These are phyloP conservation scores for Lutjanus campechanus DNA, from an alignment of 2,797 vertebrate species.

Conservation along the genomic window DNA sequence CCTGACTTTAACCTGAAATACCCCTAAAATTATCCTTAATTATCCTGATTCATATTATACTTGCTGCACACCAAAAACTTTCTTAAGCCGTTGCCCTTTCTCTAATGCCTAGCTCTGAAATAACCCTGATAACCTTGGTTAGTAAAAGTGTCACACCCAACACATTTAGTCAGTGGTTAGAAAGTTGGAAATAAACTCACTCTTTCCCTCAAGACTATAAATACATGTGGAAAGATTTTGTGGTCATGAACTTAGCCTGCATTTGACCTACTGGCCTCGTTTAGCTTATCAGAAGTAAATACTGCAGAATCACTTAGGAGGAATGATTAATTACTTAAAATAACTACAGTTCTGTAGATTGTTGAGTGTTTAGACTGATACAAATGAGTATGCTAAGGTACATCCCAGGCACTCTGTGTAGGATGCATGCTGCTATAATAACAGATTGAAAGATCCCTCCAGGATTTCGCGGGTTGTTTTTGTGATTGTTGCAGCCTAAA, in stretches of 20 bases:
- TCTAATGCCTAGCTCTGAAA: too few species aligned
- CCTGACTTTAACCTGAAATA: background rate
- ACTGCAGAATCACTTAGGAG: background rate
- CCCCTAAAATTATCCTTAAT: background rate
- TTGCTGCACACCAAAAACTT: background rate
- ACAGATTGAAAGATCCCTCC: too few species aligned
- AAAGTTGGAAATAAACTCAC: background rate
- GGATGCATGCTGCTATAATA: too few species aligned
- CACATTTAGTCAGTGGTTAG: constrained; percentile 6
- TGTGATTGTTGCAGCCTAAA: too few species aligned
- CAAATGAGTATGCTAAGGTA: background rate
- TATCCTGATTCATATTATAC: background rate
- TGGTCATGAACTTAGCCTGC: background rate
- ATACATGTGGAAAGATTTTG: background rate
- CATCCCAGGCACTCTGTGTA: background rate
- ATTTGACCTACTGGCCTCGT: constrained; percentile 23
- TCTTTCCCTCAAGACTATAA: constrained; percentile 7
- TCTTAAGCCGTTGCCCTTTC: background rate
- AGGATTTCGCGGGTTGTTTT: too few species aligned
- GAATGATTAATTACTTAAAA: background rate
- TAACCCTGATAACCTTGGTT: background rate
- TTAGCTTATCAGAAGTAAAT: background rate
- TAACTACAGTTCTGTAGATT: background rate
- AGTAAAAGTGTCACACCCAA: background rate
- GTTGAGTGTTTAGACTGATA: background rate